Conservation (phyloP, 2,797 vertebrate genomes). For the Potorous gilbertii region DNA sequence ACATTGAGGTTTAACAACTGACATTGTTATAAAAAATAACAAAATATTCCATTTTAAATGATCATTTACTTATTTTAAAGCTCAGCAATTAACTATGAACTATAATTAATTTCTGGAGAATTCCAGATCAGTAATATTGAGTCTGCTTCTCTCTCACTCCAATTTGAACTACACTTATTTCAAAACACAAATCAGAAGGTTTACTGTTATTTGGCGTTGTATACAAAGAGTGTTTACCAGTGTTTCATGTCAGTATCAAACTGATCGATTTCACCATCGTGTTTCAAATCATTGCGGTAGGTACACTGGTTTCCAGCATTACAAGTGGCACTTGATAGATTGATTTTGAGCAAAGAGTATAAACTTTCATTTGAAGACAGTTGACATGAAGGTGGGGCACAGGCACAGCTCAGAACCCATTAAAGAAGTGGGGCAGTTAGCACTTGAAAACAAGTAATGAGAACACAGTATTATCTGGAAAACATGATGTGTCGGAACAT, state of each 20-base stretch:
- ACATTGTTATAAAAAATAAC: slow-evolving; percentile 87
- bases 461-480: slow-evolving; percentile 77
- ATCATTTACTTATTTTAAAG: slow-evolving; percentile 87
- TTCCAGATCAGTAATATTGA: slow-evolving; percentile 83
- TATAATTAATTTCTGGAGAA: slow-evolving; percentile 84
- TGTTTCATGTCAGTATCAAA: not conserved
- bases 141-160: slow-evolving; percentile 76
- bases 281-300: slow-evolving; percentile 77
- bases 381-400: slow-evolving; percentile 84
- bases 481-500: slow-evolving; percentile 75
- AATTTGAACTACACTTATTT: slow-evolving; percentile 77
- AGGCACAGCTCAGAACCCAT: slow-evolving; percentile 79
- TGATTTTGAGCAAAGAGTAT: slow-evolving; percentile 79
- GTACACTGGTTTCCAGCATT: slow-evolving; percentile 82
- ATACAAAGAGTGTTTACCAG: slow-evolving; percentile 76
- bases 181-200: slow-evolving; percentile 66
- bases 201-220: slow-evolving; percentile 63
- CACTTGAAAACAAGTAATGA: slow-evolving; percentile 75
- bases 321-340: slow-evolving; percentile 82
- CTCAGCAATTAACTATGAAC: slow-evolving; percentile 85
- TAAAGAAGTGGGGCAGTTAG: slow-evolving; percentile 73
- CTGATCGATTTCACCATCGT: slow-evolving; percentile 70
- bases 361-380: slow-evolving; percentile 88
- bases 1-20: slow-evolving; percentile 87
- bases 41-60: slow-evolving; percentile 81